A percentile compares a stretch with the other conserved stretches of the same genome.
These are phyloP conservation scores for Poecilus cupreus DNA, from an alignment of 2,888 invertebrate genomes.

Conservation along the genomic window DNA sequence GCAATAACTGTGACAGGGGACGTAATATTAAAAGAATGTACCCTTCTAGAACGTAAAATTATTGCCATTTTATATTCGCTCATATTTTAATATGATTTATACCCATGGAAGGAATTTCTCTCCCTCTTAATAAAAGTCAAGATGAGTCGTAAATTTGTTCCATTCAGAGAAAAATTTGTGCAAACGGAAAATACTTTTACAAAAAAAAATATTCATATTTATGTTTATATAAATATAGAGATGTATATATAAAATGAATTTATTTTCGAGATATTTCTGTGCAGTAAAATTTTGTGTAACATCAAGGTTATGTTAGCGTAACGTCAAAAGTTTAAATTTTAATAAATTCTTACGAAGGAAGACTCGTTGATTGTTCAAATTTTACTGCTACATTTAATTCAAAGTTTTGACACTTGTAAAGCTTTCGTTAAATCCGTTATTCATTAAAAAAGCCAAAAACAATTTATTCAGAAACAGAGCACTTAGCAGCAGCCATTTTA, in stretches of 20 bases:
- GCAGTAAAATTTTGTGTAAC: not conserved
- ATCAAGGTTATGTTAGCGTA: not conserved
- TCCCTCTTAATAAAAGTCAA: not conserved
- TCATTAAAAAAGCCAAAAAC: too few species aligned
- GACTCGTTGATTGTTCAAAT: too few species aligned
- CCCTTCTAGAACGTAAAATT: not conserved
- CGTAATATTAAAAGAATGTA: constrained; percentile 34
- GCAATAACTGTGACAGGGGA: not conserved
- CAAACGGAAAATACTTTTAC: not conserved
- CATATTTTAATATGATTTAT: constrained; percentile 25
- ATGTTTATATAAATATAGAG: not conserved
- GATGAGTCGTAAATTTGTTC: not conserved
- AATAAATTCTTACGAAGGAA: too few species aligned
- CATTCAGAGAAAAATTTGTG: not conserved
- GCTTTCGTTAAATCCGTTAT: too few species aligned
- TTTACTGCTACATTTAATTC: too few species aligned
- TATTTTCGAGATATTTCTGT: not conserved
- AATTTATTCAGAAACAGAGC: too few species aligned
- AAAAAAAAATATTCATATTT: not conserved
- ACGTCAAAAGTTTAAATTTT: not conserved
- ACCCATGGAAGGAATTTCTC: not conserved
- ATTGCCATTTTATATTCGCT: constrained; percentile 6
- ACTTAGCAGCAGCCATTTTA: too few species aligned
- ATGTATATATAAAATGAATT: not conserved
- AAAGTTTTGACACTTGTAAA: too few species aligned